Evolutionary conservation across 1,140 invertebrate genomes (phyloP).

Genomic region (Drosophila pectinifera): DNA sequence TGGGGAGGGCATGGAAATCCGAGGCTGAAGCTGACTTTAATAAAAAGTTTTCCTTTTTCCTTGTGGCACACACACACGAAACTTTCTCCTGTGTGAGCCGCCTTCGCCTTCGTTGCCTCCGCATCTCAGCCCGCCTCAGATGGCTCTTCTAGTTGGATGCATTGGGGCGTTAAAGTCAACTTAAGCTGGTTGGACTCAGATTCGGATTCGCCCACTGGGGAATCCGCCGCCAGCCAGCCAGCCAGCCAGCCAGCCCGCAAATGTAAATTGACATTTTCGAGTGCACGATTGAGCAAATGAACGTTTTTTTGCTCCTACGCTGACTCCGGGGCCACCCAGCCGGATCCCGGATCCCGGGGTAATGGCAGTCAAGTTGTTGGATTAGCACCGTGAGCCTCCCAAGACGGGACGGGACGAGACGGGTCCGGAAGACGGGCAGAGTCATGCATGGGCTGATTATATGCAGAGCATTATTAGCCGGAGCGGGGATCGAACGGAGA

Average conservation of each 20-base stretch:
- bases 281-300: conserved; percentile 83
- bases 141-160: conserved; percentile 61
- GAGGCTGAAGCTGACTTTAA: conserved; percentile 72
- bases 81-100: conserved; percentile 59
- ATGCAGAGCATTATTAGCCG: conserved; percentile 69
- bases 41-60: conserved; percentile 68
- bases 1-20: conserved; percentile 42
- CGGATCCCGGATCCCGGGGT: conserved; percentile 47
- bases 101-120: conserved; percentile 10
- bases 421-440: conserved; percentile 10
- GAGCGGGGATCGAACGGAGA: conserved; percentile 12
- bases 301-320: conserved; percentile 54
- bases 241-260: conserved; percentile 68
- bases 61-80: conserved; percentile 39
- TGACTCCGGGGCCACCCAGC: conserved; percentile 2
- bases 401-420: too few species aligned
- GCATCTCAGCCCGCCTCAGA: conserved; percentile 4
- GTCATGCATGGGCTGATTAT: conserved; percentile 74
- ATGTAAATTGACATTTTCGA: conserved; percentile 84
- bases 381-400: conserved; percentile 65
- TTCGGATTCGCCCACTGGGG: conserved; percentile 48
- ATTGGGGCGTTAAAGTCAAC: conserved; percentile 83
- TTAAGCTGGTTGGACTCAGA: conserved; percentile 61
- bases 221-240: conserved; percentile 56
- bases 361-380: conserved; percentile 78